Evolutionary conservation across 2,888 invertebrate genomes (phyloP).

Genomic region (Chymomyza fuscimana): DNA sequence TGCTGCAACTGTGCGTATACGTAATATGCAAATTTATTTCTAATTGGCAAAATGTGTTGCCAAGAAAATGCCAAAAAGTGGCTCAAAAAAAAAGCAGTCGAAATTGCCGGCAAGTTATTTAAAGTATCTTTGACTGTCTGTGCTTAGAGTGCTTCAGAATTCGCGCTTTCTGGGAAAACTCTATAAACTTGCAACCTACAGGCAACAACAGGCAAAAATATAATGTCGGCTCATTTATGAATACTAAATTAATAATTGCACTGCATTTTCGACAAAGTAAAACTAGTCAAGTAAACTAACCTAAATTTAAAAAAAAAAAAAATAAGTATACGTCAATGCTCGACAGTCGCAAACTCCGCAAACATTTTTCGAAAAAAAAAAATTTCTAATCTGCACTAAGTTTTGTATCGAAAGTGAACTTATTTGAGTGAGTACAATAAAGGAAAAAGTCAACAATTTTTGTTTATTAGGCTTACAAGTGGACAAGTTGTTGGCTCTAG

Average conservation of each 20-base stretch:
- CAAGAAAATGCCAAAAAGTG: neutral
- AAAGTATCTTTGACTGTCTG: neutral
- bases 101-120: neutral
- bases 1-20: slow-evolving; percentile 21
- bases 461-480: too few relatives aligned
- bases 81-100: neutral
- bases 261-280: neutral
- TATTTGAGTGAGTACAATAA: too few relatives aligned
- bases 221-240: slow-evolving; percentile 1
- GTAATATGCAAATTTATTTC: slow-evolving; percentile 20
- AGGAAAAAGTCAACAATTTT: too few relatives aligned
- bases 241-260: slow-evolving; percentile 41
- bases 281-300: slow-evolving; percentile 19
- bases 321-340: too few relatives aligned
- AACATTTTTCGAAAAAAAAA: neutral
- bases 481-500: too few relatives aligned
- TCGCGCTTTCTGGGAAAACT: neutral
- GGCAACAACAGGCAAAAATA: too few relatives aligned
- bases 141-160: neutral
- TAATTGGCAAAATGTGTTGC: neutral
- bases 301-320: slow-evolving; percentile 52
- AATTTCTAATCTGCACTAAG: too few relatives aligned
- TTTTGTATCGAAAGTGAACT: too few relatives aligned
- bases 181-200: neutral
- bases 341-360: neutral